Percentiles rank a stretch among this genome's conserved stretches.
These are phyloP conservation scores for Triops cancriformis DNA, from an alignment of 1,140 invertebrate species.

Conservation along the genomic window DNA sequence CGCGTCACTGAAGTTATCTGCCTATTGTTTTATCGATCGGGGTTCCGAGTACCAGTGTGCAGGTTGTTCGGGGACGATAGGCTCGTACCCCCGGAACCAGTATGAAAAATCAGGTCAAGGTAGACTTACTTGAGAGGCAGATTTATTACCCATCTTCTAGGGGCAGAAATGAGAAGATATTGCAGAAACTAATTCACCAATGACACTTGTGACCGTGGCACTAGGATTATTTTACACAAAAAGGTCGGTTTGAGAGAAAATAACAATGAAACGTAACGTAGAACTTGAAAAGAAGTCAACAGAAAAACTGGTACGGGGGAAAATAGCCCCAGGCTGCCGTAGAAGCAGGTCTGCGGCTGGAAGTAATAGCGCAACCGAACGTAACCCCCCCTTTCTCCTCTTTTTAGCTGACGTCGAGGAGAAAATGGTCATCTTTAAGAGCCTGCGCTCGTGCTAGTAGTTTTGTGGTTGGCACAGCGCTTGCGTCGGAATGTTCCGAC, in stretches of 20 bases:
- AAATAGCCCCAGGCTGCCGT: background rate
- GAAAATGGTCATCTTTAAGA: background rate
- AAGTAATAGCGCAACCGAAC: background rate
- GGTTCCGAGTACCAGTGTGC: background rate
- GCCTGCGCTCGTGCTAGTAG: background rate
- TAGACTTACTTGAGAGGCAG: slow-evolving; percentile 2
- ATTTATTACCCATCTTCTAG: background rate
- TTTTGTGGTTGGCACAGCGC: too few species aligned
- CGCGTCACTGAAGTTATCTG: background rate
- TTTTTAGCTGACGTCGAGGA: background rate
- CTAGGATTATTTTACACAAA: background rate
- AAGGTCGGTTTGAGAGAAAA: background rate
- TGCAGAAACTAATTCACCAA: background rate
- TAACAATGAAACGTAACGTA: background rate
- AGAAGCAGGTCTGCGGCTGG: background rate
- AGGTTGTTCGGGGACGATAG: background rate
- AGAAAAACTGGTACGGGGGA: background rate
- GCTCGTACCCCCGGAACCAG: background rate
- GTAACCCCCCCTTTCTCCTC: background rate
- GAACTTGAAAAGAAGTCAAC: background rate
- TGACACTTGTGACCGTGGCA: background rate
- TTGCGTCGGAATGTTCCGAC: too few species aligned
- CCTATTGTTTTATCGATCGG: background rate
- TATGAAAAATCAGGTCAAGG: background rate
- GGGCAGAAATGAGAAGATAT: background rate